Conservation (phyloP, 2,888 invertebrate species). For the Melinaea marsaeus region DNA sequence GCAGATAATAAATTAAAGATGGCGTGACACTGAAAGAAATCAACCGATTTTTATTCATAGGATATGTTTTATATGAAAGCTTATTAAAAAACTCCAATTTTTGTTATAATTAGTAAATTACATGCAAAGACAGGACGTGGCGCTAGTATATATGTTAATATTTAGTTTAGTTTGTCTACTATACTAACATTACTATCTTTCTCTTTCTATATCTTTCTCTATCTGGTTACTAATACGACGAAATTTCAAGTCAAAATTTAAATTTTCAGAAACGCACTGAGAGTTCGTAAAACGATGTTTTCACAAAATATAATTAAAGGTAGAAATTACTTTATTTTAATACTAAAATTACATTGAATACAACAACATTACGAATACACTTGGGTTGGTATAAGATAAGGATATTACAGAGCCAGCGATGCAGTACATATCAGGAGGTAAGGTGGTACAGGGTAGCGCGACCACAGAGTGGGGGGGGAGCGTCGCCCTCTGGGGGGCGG, state of each 20-base stretch:
- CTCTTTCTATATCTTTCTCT: neutral
- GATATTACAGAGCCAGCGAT: neutral
- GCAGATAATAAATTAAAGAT: no score
- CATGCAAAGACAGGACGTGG: no score
- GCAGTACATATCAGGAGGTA: conserved; percentile 29
- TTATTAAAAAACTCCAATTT: no score
- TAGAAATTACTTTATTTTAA: conserved; percentile 6
- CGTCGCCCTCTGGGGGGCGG: conserved; percentile 60
- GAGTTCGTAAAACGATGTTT: conserved; percentile 29
- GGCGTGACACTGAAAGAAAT: no score
- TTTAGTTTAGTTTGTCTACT: neutral
- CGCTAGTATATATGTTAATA: no score
- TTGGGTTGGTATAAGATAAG: no score
- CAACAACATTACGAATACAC: neutral
- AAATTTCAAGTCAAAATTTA: neutral
- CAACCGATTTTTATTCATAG: no score
- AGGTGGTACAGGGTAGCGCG: conserved; percentile 43
- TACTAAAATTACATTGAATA: conserved; percentile 3
- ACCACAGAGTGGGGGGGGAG: conserved; percentile 60
- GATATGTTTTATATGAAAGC: no score
- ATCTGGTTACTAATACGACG: neutral
- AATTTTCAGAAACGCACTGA: conserved; percentile 17
- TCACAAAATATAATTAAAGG: conserved; percentile 23
- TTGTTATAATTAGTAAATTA: no score
- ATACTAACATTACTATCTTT: neutral